Conservation (phyloP, 2,797 vertebrate species). For the Hippocampus kuda region DNA sequence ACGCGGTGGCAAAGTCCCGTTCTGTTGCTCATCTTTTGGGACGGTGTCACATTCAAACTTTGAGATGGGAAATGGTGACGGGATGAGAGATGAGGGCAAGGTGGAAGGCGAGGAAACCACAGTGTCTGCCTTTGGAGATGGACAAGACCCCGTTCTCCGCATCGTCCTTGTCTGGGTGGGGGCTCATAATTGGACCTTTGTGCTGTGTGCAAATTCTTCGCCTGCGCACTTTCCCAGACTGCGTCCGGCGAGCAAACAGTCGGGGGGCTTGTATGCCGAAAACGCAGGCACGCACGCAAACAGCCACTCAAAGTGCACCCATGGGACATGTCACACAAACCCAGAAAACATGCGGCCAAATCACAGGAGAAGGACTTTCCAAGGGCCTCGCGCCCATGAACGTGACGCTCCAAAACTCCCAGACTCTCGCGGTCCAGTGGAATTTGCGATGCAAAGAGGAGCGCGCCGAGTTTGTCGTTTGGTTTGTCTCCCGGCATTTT, state of each 20-base stretch:
- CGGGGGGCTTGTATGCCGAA: constrained; percentile 72
- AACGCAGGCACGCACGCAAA: constrained; percentile 59
- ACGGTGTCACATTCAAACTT: not conserved
- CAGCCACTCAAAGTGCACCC: constrained; percentile 22
- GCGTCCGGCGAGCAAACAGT: constrained; percentile 66
- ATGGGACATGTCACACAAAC: constrained; percentile 65
- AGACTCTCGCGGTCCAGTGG: constrained; percentile 67
- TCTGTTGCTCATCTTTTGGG: not conserved
- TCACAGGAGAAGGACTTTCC: constrained; percentile 34
- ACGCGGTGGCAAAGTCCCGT: too few relatives aligned
- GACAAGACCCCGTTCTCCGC: constrained; percentile 68
- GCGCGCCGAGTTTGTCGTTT: constrained; percentile 65
- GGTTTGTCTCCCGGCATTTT: constrained; percentile 67
- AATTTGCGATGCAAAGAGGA: constrained; percentile 64
- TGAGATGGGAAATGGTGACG: constrained; percentile 39
- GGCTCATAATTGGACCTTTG: constrained; percentile 73
- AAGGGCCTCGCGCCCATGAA: constrained; percentile 14
- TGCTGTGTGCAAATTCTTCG: constrained; percentile 71
- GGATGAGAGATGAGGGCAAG: constrained; percentile 41
- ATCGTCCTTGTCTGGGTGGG: constrained; percentile 53
- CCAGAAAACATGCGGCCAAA: constrained; percentile 47
- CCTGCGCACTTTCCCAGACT: constrained; percentile 66
- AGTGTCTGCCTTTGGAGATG: constrained; percentile 56
- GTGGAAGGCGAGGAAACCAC: constrained; percentile 59
- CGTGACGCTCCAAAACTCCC: constrained; percentile 35